phyloP scores from a whole-genome alignment of 1,140 invertebrate genomes.

The Augochlora pura region DNA sequence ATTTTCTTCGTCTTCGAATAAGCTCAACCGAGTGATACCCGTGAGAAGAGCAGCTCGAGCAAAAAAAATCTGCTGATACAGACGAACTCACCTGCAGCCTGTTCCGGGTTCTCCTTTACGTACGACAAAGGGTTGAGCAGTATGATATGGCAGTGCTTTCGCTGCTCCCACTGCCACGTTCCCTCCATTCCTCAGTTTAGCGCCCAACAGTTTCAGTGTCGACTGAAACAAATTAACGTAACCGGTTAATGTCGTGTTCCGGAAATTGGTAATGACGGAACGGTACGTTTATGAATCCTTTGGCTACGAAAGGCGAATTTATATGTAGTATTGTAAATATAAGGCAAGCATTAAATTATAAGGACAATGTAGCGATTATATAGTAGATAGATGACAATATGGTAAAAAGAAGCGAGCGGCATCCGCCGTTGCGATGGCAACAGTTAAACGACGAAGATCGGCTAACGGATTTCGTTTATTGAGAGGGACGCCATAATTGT shows the following conservation, averaged over 20 bases:
- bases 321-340: too few species aligned
- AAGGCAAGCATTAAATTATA: too few species aligned
- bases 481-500: too few species aligned
- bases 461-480: too few species aligned
- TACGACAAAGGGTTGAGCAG: slow-evolving; percentile 76
- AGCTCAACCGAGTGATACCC: slow-evolving; percentile 34
- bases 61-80: slow-evolving; percentile 53
- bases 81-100: slow-evolving; percentile 70
- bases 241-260: background rate
- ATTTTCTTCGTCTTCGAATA: slow-evolving; percentile 18
- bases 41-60: slow-evolving; percentile 21
- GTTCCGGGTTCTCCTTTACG: slow-evolving; percentile 75
- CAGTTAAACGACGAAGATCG: too few species aligned
- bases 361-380: too few species aligned
- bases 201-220: slow-evolving; percentile 62
- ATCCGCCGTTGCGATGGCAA: too few species aligned
- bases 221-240: slow-evolving; percentile 45
- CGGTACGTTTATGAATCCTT: too few species aligned
- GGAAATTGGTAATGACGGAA: too few species aligned
- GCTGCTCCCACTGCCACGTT: slow-evolving; percentile 78
- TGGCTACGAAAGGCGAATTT: too few species aligned
- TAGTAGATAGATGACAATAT: too few species aligned
- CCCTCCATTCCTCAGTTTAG: slow-evolving; percentile 79
- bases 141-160: slow-evolving; percentile 78
- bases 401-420: too few species aligned